Percentiles rank a stretch among this genome's conserved stretches.
phyloP scores from a whole-genome alignment of 1,140 invertebrate genomes.

The Danaus plexippus region DNA sequence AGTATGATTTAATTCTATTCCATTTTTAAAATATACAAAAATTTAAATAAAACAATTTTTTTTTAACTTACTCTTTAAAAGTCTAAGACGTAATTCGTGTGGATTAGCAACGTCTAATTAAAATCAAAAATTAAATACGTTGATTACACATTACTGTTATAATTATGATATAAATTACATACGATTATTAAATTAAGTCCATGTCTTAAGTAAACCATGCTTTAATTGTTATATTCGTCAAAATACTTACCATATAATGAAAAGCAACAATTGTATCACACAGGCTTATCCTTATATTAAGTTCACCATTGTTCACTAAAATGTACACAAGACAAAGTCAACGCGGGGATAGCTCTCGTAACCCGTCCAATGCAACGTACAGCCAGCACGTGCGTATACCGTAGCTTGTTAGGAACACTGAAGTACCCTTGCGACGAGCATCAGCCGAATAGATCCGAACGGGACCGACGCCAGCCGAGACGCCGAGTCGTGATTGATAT shows the following conservation, averaged over 20 bases:
- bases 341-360: constrained; percentile 12
- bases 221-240: no score
- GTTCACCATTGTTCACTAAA: constrained; percentile 37
- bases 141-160: no score
- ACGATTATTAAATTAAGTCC: no score
- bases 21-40: no score
- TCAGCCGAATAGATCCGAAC: constrained; percentile 45
- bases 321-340: constrained; percentile 22
- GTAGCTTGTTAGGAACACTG: constrained; percentile 50
- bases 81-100: no score
- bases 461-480: constrained; percentile 42
- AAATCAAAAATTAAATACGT: no score
- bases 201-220: no score
- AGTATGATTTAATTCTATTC: no score
- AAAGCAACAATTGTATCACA: constrained; percentile 25
- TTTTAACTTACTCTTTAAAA: no score
- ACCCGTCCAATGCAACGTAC: constrained; percentile 44
- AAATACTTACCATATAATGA: constrained; percentile 51
- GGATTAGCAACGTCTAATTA: no score
- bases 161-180: no score
- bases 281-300: constrained; percentile 34
- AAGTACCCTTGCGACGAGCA: constrained; percentile 40
- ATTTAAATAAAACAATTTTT: no score
- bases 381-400: constrained; percentile 39
- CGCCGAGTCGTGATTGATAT: constrained; percentile 67